phyloP scores from a whole-genome alignment of 2,113 vertebrate genomes.

The Panthera uncia region DNA sequence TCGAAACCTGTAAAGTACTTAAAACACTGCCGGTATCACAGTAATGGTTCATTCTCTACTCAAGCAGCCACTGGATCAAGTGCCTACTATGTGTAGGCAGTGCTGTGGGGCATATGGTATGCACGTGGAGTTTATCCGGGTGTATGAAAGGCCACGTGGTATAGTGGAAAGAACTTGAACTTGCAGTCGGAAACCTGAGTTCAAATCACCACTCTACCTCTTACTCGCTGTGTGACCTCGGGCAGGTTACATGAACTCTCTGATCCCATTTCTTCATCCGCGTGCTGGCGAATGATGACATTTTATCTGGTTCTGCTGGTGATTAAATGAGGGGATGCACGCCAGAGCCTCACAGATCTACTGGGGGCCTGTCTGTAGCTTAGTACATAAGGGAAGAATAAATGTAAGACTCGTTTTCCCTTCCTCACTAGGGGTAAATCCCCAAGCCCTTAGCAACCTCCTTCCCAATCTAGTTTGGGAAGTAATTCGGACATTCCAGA shows the following conservation, averaged over 20 bases:
- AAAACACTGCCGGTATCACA: not conserved
- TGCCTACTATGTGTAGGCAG: not conserved
- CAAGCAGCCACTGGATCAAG: not conserved
- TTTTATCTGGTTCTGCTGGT: not conserved
- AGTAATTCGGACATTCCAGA: not conserved
- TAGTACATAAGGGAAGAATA: not conserved
- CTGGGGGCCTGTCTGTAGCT: not conserved
- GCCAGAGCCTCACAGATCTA: not conserved
- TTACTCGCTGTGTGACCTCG: not conserved
- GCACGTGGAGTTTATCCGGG: not conserved
- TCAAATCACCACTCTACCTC: not conserved
- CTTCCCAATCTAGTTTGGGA: not conserved
- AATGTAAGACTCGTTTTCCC: not conserved
- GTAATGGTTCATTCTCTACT: not conserved
- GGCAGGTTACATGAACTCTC: not conserved
- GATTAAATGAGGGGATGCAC: not conserved
- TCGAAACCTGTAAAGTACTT: not conserved
- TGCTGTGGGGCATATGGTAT: not conserved
- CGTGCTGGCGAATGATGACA: not conserved
- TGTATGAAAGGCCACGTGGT: not conserved
- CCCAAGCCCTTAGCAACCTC: not conserved
- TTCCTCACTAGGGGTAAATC: not conserved
- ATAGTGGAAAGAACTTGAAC: not conserved
- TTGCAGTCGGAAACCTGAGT: not conserved
- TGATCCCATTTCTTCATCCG: not conserved